phyloP scores from a whole-genome alignment of 92 coral and sea anemone genomes.

The Palythoa grandiflora region DNA sequence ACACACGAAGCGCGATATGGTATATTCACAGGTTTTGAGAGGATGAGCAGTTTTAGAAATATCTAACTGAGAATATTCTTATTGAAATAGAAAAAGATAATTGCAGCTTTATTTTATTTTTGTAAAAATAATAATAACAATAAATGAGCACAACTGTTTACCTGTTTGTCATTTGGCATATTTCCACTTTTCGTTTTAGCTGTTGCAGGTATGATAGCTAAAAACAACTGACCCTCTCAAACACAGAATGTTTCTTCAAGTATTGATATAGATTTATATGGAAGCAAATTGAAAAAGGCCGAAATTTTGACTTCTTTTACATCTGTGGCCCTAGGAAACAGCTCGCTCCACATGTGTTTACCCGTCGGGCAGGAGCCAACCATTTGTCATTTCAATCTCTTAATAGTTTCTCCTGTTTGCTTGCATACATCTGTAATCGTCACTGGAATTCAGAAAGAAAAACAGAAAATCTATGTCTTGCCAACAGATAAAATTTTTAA shows the following conservation, averaged over 20 bases:
- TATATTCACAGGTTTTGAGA: background rate
- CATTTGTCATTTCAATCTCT: background rate
- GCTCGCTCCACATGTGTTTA: slow-evolving; percentile 10
- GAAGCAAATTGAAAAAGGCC: background rate
- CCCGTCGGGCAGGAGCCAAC: slow-evolving; percentile 12
- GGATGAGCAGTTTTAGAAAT: background rate
- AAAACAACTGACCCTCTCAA: background rate
- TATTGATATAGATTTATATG: background rate
- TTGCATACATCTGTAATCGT: slow-evolving; percentile 34
- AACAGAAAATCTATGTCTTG: background rate
- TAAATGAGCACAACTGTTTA: background rate
- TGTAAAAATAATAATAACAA: background rate
- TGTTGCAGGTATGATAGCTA: background rate
- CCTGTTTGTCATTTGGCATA: background rate
- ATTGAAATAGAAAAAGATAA: background rate
- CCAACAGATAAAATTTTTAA: background rate
- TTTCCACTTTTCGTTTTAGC: background rate
- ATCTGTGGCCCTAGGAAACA: slow-evolving; percentile 51
- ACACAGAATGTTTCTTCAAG: background rate
- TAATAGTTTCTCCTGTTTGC: slow-evolving; percentile 4
- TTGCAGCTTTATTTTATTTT: background rate
- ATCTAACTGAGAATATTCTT: background rate
- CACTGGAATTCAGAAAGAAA: background rate
- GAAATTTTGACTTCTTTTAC: slow-evolving; percentile 17
- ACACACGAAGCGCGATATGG: slow-evolving; percentile 33